Base-by-base conservation (phyloP, 2,113 vertebrate genomes). In the Pyxicephalus adspersus region DNA sequence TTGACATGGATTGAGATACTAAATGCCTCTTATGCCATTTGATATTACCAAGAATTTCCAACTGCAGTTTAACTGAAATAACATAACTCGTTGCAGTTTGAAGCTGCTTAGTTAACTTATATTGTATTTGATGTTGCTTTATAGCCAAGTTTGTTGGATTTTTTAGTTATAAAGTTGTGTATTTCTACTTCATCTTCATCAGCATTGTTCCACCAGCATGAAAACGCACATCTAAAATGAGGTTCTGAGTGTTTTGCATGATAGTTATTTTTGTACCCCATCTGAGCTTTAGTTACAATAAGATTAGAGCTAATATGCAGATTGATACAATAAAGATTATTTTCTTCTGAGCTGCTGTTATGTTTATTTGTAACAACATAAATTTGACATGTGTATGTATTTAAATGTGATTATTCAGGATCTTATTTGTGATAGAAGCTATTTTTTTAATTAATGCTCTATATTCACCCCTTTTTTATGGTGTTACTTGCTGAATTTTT, bases 311-410 rank as follows among this genome's bases (percentile, higher is more conserved):
- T 17, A 15, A 60, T 28, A 63, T 63, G 57, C 57, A 60, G 52
- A 65, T 38, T 67, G 66, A 63, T 29, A 60, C 19, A 71, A 68
- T 80, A 80, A 80, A 80, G 66, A 52, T 22, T 72, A 72, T 80
- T 70, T 80, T 80, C 77, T 80, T 80, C 66, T 80, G 77, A 63
- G 3, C 3, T 71, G 61, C 7, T 20, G 6, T 50, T 61, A 17
- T 51, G 18, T 45, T 16, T 20, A 34, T 67, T 23, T 38, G 6
- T 4, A 3, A 34, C 3, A 60, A 60, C 11, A 7, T 60, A n/a
- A 7, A 60, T 60, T 13, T 51, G n/a, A n/a, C n/a, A 67, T 45
- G 2, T 25, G 20, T 16, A n/a, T 51, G 31, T 51, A 25, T 6
- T 34, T 34, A 34, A 34, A 34, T 3, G 3, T 34, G 6, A 34